Evolutionary conservation across 92 coral and sea anemone species (phyloP).

Genomic region (Epizoanthus ramosus): DNA sequence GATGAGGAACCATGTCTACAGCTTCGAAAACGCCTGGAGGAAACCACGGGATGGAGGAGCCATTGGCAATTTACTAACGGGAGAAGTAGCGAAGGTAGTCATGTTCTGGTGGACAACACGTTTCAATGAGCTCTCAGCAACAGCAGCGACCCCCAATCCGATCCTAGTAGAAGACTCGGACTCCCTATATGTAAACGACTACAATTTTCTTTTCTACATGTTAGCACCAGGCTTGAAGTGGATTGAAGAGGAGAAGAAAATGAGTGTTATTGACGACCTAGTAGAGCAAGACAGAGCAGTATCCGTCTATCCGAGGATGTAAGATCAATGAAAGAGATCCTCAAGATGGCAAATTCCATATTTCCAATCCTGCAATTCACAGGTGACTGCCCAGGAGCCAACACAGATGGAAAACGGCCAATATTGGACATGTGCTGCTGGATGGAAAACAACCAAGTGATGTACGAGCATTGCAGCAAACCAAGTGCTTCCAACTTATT

Average conservation of each 20-base stretch:
- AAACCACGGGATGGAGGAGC: not conserved
- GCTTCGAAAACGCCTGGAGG: slow-evolving; percentile 9
- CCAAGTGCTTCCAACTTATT: not conserved
- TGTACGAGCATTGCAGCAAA: too few relatives aligned
- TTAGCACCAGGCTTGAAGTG: slow-evolving; percentile 4
- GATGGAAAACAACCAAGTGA: not conserved
- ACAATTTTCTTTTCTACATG: slow-evolving; percentile 18
- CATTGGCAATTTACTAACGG: not conserved
- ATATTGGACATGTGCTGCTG: not conserved
- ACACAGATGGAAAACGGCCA: not conserved
- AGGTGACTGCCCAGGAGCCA: not conserved
- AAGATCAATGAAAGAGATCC: slow-evolving; percentile 5
- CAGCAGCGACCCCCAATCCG: not conserved
- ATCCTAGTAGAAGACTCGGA: slow-evolving; percentile 29
- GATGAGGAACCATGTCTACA: slow-evolving; percentile 19
- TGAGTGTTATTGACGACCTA: not conserved
- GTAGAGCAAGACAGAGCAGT: not conserved
- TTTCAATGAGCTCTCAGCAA: not conserved
- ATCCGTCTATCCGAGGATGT: not conserved
- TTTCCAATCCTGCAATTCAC: not conserved
- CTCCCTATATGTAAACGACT: slow-evolving; percentile 24
- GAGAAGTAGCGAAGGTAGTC: slow-evolving; percentile 10
- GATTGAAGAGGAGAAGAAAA: slow-evolving; percentile 2
- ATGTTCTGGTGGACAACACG: slow-evolving; percentile 19
- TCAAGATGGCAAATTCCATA: slow-evolving; percentile 5